Evolutionary conservation across 2,113 vertebrate species (phyloP).

Genomic region (Lasiurus cinereus): DNA sequence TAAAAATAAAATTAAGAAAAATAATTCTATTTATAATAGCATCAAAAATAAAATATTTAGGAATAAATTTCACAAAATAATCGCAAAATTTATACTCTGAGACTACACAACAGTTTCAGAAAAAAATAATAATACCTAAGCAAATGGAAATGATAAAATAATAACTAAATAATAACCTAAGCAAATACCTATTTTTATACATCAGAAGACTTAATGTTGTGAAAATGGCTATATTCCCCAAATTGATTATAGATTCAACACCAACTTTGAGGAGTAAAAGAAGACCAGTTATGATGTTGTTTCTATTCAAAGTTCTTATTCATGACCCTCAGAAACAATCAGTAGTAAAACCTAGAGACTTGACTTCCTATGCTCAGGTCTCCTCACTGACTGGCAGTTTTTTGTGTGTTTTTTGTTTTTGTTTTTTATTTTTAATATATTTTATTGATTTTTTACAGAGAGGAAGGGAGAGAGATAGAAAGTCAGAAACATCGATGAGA

Average conservation of each 20-base stretch:
- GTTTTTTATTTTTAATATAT: too few species aligned
- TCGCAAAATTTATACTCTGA: background rate
- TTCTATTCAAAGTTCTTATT: background rate
- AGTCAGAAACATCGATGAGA: too few species aligned
- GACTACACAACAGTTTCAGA: background rate
- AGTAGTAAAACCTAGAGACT: background rate
- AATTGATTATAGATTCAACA: background rate
- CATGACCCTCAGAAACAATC: background rate
- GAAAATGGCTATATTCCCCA: background rate
- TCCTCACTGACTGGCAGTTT: background rate
- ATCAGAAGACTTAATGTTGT: background rate
- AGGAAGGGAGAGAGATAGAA: too few species aligned
- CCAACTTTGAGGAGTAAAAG: background rate
- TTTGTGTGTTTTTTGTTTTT: background rate
- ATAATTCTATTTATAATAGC: background rate
- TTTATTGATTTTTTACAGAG: too few species aligned
- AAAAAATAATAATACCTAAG: background rate
- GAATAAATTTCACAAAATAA: slow-evolving; percentile 29
- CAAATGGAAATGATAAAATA: background rate
- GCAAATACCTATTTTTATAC: background rate
- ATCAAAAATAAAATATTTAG: background rate
- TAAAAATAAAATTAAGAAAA: slow-evolving; percentile 2
- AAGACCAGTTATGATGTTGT: background rate
- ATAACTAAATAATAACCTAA: background rate
- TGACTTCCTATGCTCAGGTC: background rate